phyloP scores from a whole-genome alignment of 30 jellyfish, hydroid and myxozoan genomes.

The Cassiopea xamachana region DNA sequence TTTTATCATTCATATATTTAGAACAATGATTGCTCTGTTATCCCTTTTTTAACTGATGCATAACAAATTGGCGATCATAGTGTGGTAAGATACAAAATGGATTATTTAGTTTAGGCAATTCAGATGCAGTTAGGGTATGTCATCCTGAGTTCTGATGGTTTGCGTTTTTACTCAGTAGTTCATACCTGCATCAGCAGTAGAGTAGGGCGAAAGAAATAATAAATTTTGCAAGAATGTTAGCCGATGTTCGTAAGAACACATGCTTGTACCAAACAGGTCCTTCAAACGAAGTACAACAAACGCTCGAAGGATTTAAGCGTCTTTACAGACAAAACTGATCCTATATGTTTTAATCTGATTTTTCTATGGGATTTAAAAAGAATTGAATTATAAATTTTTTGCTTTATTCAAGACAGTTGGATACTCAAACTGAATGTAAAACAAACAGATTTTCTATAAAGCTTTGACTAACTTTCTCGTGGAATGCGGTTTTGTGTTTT shows the following conservation, averaged over 20 bases:
- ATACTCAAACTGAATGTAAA: constrained; percentile 17
- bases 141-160: too few relatives aligned
- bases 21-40: not conserved
- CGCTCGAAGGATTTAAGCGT: not conserved
- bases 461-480: not conserved
- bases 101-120: not conserved
- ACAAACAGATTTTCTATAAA: constrained; percentile 13
- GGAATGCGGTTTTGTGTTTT: constrained; percentile 8
- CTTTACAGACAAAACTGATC: constrained; percentile 20
- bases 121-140: too few relatives aligned
- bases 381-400: constrained; percentile 7
- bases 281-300: not conserved
- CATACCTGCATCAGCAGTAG: too few relatives aligned
- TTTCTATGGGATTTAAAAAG: constrained; percentile 14
- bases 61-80: not conserved
- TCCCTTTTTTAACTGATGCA: constrained; percentile 14
- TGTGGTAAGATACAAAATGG: not conserved
- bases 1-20: not conserved
- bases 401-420: constrained; percentile 49
- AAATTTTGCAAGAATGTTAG: too few relatives aligned
- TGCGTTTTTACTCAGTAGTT: too few relatives aligned
- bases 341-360: constrained; percentile 36
- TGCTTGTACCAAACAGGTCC: not conserved
- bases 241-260: too few relatives aligned
- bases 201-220: too few relatives aligned